phyloP scores from a whole-genome alignment of 53 echinoderm and acorn worm genomes.

The Holothuria scabra region DNA sequence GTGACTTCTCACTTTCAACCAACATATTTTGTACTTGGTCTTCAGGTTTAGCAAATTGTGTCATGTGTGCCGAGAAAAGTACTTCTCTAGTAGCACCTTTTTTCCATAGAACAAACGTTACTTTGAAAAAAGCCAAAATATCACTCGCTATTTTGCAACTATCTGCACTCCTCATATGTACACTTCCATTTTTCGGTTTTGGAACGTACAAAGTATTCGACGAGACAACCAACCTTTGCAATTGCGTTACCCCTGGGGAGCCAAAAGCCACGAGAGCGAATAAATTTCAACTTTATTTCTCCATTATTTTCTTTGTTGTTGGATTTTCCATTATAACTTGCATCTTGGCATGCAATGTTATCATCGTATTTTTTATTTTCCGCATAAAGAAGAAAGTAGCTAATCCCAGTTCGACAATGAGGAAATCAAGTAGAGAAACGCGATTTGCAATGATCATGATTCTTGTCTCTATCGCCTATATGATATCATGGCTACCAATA shows the following conservation, averaged over 20 bases:
- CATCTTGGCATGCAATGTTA: slow-evolving; percentile 10
- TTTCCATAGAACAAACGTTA: slow-evolving; percentile 5
- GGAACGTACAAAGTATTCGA: background rate
- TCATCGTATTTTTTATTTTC: slow-evolving; percentile 28
- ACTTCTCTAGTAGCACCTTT: slow-evolving; percentile 21
- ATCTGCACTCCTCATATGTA: background rate
- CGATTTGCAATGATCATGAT: slow-evolving; percentile 60
- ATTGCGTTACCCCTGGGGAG: slow-evolving; percentile 29
- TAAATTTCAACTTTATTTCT: slow-evolving; percentile 16
- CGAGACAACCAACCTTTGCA: background rate
- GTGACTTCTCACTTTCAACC: background rate
- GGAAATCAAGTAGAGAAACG: slow-evolving; percentile 47
- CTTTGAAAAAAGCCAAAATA: slow-evolving; percentile 1
- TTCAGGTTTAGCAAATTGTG: slow-evolving; percentile 3
- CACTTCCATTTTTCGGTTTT: slow-evolving; percentile 29
- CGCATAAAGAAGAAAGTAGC: slow-evolving; percentile 28
- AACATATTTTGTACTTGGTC: slow-evolving; percentile 35
- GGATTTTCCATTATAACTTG: slow-evolving; percentile 19
- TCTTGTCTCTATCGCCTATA: slow-evolving; percentile 64
- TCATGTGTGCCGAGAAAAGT: slow-evolving; percentile 35
- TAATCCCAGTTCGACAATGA: background rate
- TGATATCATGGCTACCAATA: slow-evolving; percentile 69
- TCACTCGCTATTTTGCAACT: background rate
- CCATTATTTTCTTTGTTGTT: slow-evolving; percentile 21
- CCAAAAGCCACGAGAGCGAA: background rate